Base-by-base conservation (phyloP, 2,797 vertebrate genomes). In the Pempheris klunzingeri region DNA sequence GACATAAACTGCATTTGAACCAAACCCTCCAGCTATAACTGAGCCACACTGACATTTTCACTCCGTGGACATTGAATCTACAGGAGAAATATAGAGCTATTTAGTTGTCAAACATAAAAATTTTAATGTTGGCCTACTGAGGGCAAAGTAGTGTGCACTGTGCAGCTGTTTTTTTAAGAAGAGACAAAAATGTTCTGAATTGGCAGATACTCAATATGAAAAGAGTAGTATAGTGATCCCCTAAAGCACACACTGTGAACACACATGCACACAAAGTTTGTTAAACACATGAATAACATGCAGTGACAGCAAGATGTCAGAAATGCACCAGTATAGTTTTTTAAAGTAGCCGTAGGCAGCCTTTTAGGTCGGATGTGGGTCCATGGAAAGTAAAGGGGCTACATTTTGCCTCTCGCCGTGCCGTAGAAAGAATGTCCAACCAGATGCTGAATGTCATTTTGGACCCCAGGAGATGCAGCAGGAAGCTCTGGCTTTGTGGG, bases 371-470 rank as follows among this genome's bases (percentile, higher is more conserved):
- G 78, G 38, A 59, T 68, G 36, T 52, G 49, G 69, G 34, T 66
- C 28, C 9, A 20, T 53, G 60, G 49, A 47, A 77, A 54, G 41
- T 53, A 64, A 68, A 55, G 20, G 4, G 12, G 53, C 32, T 59
- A 24, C 22, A 58, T 74, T 79, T 67, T 63, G 17, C 64, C 9
- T 71, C 12, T 64, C 8, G 1, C 34, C 3, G 6, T 66, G 77
- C 58, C 69, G 62, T 46, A 50, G 39, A 34, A 65, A 79, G 49
- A 65, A 44, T 79, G 73, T 85, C 63, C 62, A 86, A 47, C 61
- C 82, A 77, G 71, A 84, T 86, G 80, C 78, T 89, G 66, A 83
- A 85, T 88, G 74, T 80, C 71, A 78, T 66, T 69, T 73, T 73
- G 66, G 74, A 74, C 76, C 67, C 50, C 69, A 65, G 74, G 67